A percentile compares a stretch with the other conserved stretches of the same genome.
phyloP scores from a whole-genome alignment of 2,113 vertebrate genomes.

The Cinclus mexicanus region DNA sequence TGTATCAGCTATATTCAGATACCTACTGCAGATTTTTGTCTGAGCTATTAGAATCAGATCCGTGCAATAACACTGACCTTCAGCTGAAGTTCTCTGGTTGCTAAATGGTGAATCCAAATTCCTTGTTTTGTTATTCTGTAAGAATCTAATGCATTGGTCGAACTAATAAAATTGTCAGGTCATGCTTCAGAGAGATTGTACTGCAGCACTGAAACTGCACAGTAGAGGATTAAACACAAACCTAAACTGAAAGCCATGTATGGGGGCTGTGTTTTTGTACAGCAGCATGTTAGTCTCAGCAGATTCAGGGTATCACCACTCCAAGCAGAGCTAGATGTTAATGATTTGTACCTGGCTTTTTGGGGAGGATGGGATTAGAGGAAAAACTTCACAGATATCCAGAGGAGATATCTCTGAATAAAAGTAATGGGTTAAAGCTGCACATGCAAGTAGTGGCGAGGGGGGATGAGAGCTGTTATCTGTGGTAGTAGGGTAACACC shows the following conservation, averaged over 20 bases:
- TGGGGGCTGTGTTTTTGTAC: background rate
- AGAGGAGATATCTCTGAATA: background rate
- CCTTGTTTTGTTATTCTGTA: background rate
- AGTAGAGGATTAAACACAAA: background rate
- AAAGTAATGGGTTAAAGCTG: background rate
- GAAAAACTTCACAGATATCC: background rate
- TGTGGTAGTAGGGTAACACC: background rate
- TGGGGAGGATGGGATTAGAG: background rate
- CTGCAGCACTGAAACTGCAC: background rate
- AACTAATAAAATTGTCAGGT: background rate
- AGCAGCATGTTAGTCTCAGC: fast-evolving
- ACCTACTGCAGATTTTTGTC: background rate
- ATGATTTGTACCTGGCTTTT: background rate
- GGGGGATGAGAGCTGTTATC: background rate
- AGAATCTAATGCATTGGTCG: background rate
- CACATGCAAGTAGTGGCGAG: background rate
- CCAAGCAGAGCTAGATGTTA: background rate
- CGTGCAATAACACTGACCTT: background rate
- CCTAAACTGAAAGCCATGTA: background rate
- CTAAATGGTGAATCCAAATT: background rate
- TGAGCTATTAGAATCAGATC: background rate
- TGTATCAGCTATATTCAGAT: background rate
- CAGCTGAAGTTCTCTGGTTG: background rate
- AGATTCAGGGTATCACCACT: background rate
- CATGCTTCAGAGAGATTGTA: background rate